Percentiles rank a stretch among this genome's conserved stretches.
These are phyloP conservation scores for Stichopus chloronotus DNA, from an alignment of 35 echinoderm and acorn worm species.

Conservation along the genomic window DNA sequence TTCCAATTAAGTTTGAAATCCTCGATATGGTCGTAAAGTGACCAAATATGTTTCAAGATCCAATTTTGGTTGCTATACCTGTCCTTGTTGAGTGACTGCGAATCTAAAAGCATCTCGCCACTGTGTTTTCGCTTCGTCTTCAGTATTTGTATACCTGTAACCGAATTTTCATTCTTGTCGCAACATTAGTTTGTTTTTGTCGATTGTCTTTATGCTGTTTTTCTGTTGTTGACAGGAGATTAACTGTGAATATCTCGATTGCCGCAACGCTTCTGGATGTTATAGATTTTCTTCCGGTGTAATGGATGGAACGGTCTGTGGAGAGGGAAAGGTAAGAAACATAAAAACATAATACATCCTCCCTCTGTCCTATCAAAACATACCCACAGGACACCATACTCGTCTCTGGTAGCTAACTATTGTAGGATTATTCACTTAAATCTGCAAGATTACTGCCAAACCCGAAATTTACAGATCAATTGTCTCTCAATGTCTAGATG, in stretches of 20 bases:
- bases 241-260: conserved; percentile 53
- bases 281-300: conserved; percentile 40
- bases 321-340: conserved; percentile 53
- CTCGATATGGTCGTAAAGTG: too few relatives aligned
- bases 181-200: too few relatives aligned
- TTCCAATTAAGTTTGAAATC: too few relatives aligned
- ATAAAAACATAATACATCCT: background rate
- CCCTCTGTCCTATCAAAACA: background rate
- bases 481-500: background rate
- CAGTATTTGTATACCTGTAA: too few relatives aligned
- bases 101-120: too few relatives aligned
- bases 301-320: conserved; percentile 72
- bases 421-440: background rate
- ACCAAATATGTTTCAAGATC: too few relatives aligned
- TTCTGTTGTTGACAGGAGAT: conserved; percentile 11
- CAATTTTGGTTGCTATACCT: too few relatives aligned
- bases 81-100: too few relatives aligned
- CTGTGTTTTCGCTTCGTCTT: too few relatives aligned
- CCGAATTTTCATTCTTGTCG: too few relatives aligned
- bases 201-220: background rate
- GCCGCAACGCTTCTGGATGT: conserved; percentile 37
- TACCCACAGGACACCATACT: too few relatives aligned
- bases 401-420: background rate
- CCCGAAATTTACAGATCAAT: background rate
- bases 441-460: too few relatives aligned